Conservation (phyloP, 2,797 vertebrate species). For the Distichodus sexfasciatus region DNA sequence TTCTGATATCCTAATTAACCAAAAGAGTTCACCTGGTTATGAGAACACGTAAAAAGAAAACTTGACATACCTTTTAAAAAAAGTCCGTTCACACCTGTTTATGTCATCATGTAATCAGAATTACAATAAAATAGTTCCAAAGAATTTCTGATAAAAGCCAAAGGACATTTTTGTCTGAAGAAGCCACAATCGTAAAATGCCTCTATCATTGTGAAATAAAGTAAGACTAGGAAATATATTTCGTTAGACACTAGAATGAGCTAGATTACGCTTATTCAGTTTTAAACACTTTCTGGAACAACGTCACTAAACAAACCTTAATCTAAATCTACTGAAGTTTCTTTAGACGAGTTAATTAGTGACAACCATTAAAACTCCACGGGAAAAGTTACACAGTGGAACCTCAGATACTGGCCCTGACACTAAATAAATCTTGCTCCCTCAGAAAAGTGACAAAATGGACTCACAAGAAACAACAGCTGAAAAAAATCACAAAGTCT, state of each 20-base stretch:
- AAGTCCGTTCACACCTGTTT: too few species aligned
- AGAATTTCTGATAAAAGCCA: neutral
- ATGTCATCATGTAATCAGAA: too few species aligned
- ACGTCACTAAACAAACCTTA: too few species aligned
- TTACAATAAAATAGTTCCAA: neutral
- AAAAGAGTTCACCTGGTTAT: too few species aligned
- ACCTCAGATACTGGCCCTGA: conserved; percentile 8
- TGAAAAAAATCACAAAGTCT: neutral
- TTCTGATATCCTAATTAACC: too few species aligned
- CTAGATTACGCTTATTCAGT: conserved; percentile 38
- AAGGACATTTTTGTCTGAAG: neutral
- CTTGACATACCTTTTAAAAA: too few species aligned
- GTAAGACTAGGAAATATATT: conserved; percentile 37
- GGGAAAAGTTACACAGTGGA: neutral
- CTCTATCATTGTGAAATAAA: neutral
- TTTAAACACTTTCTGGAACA: too few species aligned
- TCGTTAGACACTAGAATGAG: neutral
- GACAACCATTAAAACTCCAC: neutral
- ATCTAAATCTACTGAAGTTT: too few species aligned
- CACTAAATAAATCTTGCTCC: too few species aligned
- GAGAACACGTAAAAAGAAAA: too few species aligned
- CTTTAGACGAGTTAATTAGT: too few species aligned
- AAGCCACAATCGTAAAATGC: conserved; percentile 1
- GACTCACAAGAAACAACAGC: neutral
- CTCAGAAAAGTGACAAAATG: neutral